Evolutionary conservation across 2,113 vertebrate species (phyloP).

Genomic region (Malurus cyaneus): DNA sequence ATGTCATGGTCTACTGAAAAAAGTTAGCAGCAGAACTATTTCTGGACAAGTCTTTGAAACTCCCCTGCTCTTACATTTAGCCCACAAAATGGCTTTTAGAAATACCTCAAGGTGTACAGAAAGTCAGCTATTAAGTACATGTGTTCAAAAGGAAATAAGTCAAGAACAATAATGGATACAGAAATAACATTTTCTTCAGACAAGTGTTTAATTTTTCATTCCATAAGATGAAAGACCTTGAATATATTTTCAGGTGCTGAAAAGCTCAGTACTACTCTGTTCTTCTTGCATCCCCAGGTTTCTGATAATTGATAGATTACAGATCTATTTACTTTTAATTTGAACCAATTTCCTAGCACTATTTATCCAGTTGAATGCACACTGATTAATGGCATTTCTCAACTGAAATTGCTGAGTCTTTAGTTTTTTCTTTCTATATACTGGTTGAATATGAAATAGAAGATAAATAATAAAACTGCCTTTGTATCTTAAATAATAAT

Average conservation of each 20-base stretch:
- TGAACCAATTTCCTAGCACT: neutral
- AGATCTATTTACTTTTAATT: conserved; percentile 25
- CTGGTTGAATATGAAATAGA: conserved; percentile 5
- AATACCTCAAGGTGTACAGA: neutral
- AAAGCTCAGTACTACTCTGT: neutral
- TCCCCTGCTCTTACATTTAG: neutral
- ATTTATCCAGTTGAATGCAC: neutral
- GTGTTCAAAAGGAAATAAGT: neutral
- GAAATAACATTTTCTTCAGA: neutral
- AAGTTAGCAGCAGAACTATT: neutral
- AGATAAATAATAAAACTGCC: conserved; percentile 10
- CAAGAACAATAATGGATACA: neutral
- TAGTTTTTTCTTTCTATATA: neutral
- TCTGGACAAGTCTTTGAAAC: neutral
- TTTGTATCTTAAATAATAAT: conserved; percentile 32
- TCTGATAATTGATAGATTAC: neutral
- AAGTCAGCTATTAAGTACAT: neutral
- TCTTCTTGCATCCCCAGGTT: neutral
- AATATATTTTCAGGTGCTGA: neutral
- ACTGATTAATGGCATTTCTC: neutral
- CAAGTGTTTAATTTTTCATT: conserved; percentile 18
- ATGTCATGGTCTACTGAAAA: neutral
- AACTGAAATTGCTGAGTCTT: neutral
- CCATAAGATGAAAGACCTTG: neutral
- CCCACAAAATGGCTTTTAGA: neutral